Percentiles rank a stretch among this genome's conserved stretches.
phyloP scores from a whole-genome alignment of 2,113 vertebrate species.

The Micromys minutus region DNA sequence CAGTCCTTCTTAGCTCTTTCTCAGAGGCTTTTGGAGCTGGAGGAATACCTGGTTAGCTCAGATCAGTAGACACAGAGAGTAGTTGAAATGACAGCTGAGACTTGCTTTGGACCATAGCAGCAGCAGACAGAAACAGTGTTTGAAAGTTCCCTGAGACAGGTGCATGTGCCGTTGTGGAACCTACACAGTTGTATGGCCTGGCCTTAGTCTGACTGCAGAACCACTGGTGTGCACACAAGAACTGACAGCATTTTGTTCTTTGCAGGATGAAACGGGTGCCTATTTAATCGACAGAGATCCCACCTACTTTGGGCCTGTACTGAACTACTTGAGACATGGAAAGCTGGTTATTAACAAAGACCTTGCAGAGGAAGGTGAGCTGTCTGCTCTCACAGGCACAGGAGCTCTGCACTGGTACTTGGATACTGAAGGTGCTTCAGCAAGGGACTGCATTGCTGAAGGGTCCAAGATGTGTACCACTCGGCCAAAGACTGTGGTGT shows the following conservation, averaged over 20 bases:
- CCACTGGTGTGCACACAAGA: not conserved
- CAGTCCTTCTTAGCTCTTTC: not conserved
- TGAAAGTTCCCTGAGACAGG: not conserved
- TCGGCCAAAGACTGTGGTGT: not conserved
- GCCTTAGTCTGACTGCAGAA: no score
- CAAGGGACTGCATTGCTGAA: not conserved
- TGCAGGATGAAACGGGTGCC: constrained; percentile 97
- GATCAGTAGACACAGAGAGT: not conserved
- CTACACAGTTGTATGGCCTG: not conserved
- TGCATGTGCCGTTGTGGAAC: not conserved
- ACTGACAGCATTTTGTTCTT: constrained; percentile 40
- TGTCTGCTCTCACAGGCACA: not conserved
- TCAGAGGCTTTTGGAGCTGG: not conserved
- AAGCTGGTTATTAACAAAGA: constrained; percentile 99
- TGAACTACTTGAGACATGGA: constrained; percentile 98
- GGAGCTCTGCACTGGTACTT: not conserved
- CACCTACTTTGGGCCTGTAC: constrained; percentile 96
- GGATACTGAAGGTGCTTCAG: not conserved
- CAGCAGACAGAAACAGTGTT: no score
- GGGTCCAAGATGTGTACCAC: not conserved
- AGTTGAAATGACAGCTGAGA: not conserved
- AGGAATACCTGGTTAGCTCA: not conserved
- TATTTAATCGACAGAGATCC: constrained; percentile 99
- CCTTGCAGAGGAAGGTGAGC: constrained; percentile 96
- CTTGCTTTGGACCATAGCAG: not conserved